Base-by-base conservation (phyloP, 2,113 vertebrate genomes). In the Balaeniceps rex region DNA sequence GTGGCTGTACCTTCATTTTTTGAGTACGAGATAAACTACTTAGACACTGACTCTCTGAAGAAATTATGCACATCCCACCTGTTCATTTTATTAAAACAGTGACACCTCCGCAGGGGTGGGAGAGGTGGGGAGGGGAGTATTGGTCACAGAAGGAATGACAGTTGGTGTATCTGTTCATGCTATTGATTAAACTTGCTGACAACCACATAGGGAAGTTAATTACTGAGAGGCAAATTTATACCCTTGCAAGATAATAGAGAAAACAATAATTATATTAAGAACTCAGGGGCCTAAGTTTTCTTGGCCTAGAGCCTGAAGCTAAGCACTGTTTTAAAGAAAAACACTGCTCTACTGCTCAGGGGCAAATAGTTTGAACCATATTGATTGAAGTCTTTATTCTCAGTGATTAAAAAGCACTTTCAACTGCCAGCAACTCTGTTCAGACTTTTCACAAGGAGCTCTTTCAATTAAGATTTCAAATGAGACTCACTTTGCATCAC, bases 181-280 rank as follows among this genome's bases (percentile, higher is more conserved):
- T 96, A 97, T 96, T 97, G 97, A 98, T 98, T 97, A 97, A 96
- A 97, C 94, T 96, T 94, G 94, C 96, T 97, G 96, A 97, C 93
- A 97, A 84, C 90, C 96, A 96, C 97, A 86, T 18, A 88, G 96
- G 92, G 94, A 97, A 96, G 96, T 91, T 97, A 97, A 97, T 97
- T 97, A 97, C 92, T 94, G 90, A 84, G 66, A 97, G 93, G 95
- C 92, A 98, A 97, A 98, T 98, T 98, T 98, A 97, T 96, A 98
- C 92, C 47, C 87, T 95, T 92, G 83, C 95, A 97, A 97, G 97
- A 97, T 97, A 98, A 98, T 87, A 84, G 95, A 95, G 95, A 95
- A 97, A 98, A 98, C 97, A 97, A 98, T 97, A 97, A 98, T 98
- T 97, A 95, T 93, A 94, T 90, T 93, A 97, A 89, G 91, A 96